phyloP scores from a whole-genome alignment of 1,140 invertebrate genomes.

The Antheraea pernyi region DNA sequence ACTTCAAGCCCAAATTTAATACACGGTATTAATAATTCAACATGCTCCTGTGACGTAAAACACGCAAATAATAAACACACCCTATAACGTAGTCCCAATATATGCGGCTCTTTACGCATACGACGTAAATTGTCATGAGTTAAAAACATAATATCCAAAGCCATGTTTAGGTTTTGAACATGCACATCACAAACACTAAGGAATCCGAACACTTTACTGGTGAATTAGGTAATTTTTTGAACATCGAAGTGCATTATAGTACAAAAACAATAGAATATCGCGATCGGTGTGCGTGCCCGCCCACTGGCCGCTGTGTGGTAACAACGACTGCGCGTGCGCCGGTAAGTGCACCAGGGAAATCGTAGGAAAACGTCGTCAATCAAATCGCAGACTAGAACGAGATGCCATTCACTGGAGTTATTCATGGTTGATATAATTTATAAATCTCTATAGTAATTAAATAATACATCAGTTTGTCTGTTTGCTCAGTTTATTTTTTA shows the following conservation, averaged over 20 bases:
- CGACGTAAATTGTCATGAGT: conserved; percentile 76
- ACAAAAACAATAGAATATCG: conserved; percentile 16
- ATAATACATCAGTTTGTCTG: too few species aligned
- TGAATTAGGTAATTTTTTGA: conserved; percentile 36
- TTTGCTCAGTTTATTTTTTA: too few species aligned
- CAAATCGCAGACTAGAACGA: conserved; percentile 38
- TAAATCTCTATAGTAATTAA: background rate
- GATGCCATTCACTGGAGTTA: conserved; percentile 21
- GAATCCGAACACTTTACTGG: conserved; percentile 46
- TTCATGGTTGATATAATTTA: conserved; percentile 8
- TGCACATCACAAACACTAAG: conserved; percentile 29
- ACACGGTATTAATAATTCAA: background rate
- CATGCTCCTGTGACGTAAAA: background rate
- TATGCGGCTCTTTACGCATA: conserved; percentile 69
- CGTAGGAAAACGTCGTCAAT: conserved; percentile 58
- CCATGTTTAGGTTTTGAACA: conserved; percentile 44
- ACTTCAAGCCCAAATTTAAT: background rate
- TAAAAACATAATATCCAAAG: conserved; percentile 77
- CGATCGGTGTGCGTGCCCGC: conserved; percentile 20
- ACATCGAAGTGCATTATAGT: conserved; percentile 73
- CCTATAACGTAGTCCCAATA: conserved; percentile 74
- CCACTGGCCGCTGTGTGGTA: conserved; percentile 31
- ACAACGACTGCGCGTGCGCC: conserved; percentile 32
- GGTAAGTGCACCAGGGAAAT: conserved; percentile 55
- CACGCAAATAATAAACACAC: conserved; percentile 40